Evolutionary conservation across 2,888 invertebrate species (phyloP).

Genomic region (Sericinus montela): DNA sequence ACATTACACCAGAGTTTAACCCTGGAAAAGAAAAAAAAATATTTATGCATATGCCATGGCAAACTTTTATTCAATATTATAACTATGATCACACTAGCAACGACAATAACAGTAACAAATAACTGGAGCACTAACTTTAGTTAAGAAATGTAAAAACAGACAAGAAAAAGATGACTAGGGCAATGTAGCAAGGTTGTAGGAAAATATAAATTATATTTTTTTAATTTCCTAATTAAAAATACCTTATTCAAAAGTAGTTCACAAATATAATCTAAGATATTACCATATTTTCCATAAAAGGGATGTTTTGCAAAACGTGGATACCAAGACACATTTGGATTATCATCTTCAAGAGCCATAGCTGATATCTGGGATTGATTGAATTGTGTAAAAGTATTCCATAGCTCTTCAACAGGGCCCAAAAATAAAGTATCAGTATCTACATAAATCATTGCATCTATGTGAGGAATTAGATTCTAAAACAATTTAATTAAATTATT

Average conservation of each 20-base stretch:
- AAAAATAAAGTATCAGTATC: constrained; percentile 95
- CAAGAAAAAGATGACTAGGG: no score
- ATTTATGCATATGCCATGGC: no score
- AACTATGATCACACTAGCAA: no score
- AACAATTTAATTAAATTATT: constrained; percentile 36
- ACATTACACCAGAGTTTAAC: constrained; percentile 97
- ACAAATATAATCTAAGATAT: constrained; percentile 10
- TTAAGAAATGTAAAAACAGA: no score
- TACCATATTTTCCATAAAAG: constrained; percentile 91
- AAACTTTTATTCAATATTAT: no score
- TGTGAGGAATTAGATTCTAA: constrained; percentile 86
- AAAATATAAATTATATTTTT: no score
- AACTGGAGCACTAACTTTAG: no score
- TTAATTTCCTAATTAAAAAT: no score
- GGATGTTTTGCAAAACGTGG: constrained; percentile 97
- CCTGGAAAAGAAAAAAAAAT: constrained; percentile 72
- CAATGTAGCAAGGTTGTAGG: no score
- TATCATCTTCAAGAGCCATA: constrained; percentile 93
- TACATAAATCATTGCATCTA: constrained; percentile 93
- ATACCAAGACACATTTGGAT: constrained; percentile 96
- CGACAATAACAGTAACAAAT: no score
- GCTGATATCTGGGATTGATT: constrained; percentile 93
- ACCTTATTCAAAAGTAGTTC: no score
- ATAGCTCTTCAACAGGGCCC: constrained; percentile 88
- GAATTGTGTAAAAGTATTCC: constrained; percentile 90